phyloP scores from a whole-genome alignment of 2,888 invertebrate species.

The Sipha maydis region DNA sequence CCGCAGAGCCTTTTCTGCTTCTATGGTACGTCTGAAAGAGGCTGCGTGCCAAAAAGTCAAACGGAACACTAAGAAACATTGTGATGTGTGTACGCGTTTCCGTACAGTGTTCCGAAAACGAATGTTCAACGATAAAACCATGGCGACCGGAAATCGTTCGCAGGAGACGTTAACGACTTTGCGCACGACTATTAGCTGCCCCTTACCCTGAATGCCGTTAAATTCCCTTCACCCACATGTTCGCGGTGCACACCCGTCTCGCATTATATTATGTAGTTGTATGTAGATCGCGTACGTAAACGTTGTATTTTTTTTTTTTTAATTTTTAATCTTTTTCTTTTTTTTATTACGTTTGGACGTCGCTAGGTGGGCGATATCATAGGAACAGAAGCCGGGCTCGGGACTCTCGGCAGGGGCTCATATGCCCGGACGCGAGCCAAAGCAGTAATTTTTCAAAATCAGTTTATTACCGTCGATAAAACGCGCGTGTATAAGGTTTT shows the following conservation, averaged over 20 bases:
- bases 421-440: neutral
- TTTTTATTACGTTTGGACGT: neutral
- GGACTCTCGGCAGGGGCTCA: neutral
- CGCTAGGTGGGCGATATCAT: too few relatives aligned
- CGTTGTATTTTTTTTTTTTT: too few relatives aligned
- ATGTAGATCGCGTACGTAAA: too few relatives aligned
- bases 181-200: neutral
- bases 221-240: neutral
- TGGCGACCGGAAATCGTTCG: neutral
- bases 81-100: neutral
- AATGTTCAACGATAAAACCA: neutral
- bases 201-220: too few relatives aligned
- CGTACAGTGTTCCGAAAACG: too few relatives aligned
- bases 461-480: conserved; percentile 17
- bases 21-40: neutral
- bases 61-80: neutral
- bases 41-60: neutral
- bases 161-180: neutral
- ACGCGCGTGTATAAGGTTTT: neutral
- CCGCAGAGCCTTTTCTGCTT: neutral
- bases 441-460: neutral
- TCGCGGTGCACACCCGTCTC: neutral
- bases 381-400: too few relatives aligned
- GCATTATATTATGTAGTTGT: neutral
- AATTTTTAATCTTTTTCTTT: too few relatives aligned